phyloP scores from a whole-genome alignment of 2,797 vertebrate genomes.

The Sylvia borin region DNA sequence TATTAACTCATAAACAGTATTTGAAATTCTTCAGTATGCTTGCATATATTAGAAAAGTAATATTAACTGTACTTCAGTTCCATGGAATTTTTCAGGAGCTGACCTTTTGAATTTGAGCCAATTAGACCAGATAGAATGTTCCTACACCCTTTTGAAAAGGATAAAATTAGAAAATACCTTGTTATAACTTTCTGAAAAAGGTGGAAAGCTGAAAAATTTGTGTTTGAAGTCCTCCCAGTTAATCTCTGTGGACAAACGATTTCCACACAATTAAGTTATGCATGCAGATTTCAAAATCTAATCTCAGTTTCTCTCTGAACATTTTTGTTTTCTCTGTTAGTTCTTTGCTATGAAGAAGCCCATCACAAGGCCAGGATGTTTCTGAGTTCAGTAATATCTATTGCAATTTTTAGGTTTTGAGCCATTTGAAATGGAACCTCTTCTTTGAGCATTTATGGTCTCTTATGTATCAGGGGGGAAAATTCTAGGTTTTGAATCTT shows the following conservation, averaged over 20 bases:
- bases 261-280: background rate
- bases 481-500: background rate
- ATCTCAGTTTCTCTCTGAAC: background rate
- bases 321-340: background rate
- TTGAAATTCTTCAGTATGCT: background rate
- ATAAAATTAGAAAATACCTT: background rate
- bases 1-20: background rate
- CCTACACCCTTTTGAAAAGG: background rate
- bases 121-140: background rate
- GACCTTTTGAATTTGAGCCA: background rate
- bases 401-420: background rate
- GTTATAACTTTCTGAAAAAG: background rate
- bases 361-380: background rate
- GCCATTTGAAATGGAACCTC: background rate
- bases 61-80: background rate
- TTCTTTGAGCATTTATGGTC: background rate
- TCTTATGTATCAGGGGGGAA: background rate
- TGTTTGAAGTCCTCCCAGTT: background rate
- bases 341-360: background rate
- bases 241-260: background rate
- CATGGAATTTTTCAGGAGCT: background rate
- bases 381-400: background rate
- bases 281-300: background rate
- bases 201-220: background rate
- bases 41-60: background rate